phyloP scores from a whole-genome alignment of 2,113 vertebrate genomes.

The Camelus bactrianus region DNA sequence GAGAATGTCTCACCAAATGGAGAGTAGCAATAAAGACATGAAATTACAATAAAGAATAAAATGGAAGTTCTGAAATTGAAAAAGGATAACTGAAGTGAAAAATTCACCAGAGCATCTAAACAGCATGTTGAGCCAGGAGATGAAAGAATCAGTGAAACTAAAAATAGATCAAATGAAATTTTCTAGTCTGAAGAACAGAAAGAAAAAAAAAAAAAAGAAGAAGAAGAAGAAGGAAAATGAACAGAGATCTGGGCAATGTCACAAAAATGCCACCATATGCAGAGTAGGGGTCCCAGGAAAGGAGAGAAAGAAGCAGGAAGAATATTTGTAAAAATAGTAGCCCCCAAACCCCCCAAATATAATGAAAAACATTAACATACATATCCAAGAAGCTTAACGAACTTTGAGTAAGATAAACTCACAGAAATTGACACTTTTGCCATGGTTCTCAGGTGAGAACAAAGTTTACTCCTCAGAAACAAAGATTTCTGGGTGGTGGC shows the following conservation, averaged over 20 bases:
- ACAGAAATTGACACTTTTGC: conserved; percentile 63
- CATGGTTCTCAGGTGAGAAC: conserved; percentile 59
- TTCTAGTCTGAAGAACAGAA: neutral
- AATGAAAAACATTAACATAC: neutral
- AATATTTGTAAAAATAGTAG: neutral
- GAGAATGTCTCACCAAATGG: neutral
- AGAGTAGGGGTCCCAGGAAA: neutral
- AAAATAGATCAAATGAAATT: neutral
- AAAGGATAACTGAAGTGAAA: neutral
- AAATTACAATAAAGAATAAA: neutral
- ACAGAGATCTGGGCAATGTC: neutral
- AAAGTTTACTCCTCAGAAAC: neutral
- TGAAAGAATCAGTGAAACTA: neutral
- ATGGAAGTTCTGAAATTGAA: neutral
- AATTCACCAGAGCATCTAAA: neutral
- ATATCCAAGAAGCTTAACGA: neutral
- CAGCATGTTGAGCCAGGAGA: neutral
- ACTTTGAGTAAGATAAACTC: neutral
- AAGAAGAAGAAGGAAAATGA: neutral
- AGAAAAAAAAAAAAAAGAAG: neutral
- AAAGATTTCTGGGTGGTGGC: neutral
- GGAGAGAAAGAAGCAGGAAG: neutral
- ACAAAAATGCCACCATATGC: neutral
- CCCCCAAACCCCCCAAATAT: neutral
- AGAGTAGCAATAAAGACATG: neutral